A percentile compares a stretch with the other conserved stretches of the same genome.
phyloP scores from a whole-genome alignment of 2,797 vertebrate genomes.

The Melanotaenia pygmaea region DNA sequence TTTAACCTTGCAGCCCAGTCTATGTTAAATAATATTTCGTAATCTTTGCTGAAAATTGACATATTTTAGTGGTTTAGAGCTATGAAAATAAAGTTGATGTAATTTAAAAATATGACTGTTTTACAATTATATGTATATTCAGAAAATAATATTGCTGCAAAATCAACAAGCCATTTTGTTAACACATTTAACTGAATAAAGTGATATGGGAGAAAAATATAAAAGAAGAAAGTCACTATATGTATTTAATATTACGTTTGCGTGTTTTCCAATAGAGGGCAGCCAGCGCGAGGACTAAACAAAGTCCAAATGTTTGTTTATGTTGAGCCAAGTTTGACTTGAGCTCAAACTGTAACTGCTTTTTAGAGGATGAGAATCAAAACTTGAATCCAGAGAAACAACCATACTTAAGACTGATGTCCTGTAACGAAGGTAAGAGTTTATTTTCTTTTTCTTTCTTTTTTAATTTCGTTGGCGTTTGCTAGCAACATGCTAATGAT shows the following conservation, averaged over 20 bases:
- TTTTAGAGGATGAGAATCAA: not conserved
- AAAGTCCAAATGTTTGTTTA: conserved; percentile 31
- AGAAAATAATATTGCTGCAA: conserved; percentile 71
- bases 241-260: not conserved
- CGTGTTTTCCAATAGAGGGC: conserved; percentile 57
- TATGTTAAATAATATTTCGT: conserved; percentile 4
- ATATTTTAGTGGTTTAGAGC: conserved; percentile 49
- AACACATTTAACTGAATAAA: conserved; percentile 68
- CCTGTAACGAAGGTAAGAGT: conserved; percentile 31
- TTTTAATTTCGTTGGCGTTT: not conserved
- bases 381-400: not conserved
- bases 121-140: conserved; percentile 73
- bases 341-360: accelerated
- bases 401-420: not conserved
- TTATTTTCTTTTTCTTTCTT: not conserved
- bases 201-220: conserved; percentile 22
- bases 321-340: not conserved
- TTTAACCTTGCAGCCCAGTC: conserved; percentile 13
- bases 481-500: conserved; percentile 39
- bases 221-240: not conserved
- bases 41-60: conserved; percentile 17
- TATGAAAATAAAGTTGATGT: conserved; percentile 57
- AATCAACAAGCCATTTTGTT: conserved; percentile 78
- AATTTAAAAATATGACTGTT: conserved; percentile 76
- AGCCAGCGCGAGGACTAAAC: not conserved